A percentile compares a stretch with the other conserved stretches of the same genome.
These are phyloP conservation scores for Pangasius larnaudii DNA, from an alignment of 2,797 vertebrate species.

Conservation along the genomic window DNA sequence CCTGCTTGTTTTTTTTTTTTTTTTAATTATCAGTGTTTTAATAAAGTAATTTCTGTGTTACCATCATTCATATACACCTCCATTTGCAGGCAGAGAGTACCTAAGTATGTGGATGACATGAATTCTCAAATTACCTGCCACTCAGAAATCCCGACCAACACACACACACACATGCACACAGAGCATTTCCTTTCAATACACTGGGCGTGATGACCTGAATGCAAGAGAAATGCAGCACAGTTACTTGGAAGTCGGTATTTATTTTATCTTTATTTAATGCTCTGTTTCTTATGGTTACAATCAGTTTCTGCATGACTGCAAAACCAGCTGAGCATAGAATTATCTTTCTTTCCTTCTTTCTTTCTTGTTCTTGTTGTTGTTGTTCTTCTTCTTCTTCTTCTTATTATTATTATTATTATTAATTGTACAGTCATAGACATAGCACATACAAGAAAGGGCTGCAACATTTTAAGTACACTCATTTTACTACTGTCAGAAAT, in stretches of 20 bases:
- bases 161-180: background rate
- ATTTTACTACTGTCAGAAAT: background rate
- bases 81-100: background rate
- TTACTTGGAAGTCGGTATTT: conserved; percentile 59
- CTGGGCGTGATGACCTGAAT: conserved; percentile 64
- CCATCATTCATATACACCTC: background rate
- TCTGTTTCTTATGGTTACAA: background rate
- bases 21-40: background rate
- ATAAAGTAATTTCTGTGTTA: background rate
- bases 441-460: background rate
- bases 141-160: background rate
- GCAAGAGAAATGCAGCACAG: conserved; percentile 63
- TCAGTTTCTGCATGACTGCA: conserved; percentile 33
- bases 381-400: background rate
- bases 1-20: background rate
- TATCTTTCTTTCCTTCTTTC: conserved; percentile 17
- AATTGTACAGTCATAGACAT: too few species aligned
- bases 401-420: background rate
- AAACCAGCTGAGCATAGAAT: conserved; percentile 3
- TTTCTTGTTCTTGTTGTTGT: background rate
- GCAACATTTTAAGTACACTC: background rate
- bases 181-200: conserved; percentile 60
- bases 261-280: too few species aligned
- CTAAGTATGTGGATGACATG: conserved; percentile 26
- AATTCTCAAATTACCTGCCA: conserved; percentile 17